A percentile compares a stretch with the other conserved stretches of the same genome.
phyloP scores from a whole-genome alignment of 2,888 invertebrate genomes.

The Rhagium mordax region DNA sequence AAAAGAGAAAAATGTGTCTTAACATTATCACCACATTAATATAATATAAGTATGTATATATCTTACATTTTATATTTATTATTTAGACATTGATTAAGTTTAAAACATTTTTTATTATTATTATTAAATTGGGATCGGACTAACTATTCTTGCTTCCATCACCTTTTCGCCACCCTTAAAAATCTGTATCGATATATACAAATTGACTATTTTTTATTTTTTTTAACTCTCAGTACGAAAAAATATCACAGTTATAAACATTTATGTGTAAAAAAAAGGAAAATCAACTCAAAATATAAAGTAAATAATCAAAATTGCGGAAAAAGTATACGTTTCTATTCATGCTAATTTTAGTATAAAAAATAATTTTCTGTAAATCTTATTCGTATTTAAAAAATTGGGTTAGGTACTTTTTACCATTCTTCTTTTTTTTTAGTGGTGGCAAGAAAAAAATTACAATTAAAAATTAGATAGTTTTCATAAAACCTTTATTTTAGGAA shows the following conservation, averaged over 20 bases:
- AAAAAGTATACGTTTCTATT: conserved; percentile 10
- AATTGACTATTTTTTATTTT: conserved; percentile 66
- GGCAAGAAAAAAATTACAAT: no score
- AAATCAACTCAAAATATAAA: conserved; percentile 20
- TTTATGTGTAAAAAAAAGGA: conserved; percentile 51
- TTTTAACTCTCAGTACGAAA: conserved; percentile 67
- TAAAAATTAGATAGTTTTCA: no score
- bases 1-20: conserved; percentile 50
- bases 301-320: conserved; percentile 32
- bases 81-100: conserved; percentile 30
- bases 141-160: conserved; percentile 34
- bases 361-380: not conserved
- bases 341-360: not conserved
- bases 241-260: conserved; percentile 68
- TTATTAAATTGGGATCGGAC: conserved; percentile 34
- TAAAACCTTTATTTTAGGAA: no score
- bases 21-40: conserved; percentile 47
- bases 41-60: conserved; percentile 51
- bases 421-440: no score
- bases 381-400: no score
- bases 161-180: conserved; percentile 40
- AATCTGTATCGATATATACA: conserved; percentile 61
- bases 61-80: conserved; percentile 44
- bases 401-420: no score
- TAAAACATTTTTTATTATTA: conserved; percentile 25